Conservation (phyloP, 2,888 invertebrate genomes). For the Cecidostiba fungosa region DNA sequence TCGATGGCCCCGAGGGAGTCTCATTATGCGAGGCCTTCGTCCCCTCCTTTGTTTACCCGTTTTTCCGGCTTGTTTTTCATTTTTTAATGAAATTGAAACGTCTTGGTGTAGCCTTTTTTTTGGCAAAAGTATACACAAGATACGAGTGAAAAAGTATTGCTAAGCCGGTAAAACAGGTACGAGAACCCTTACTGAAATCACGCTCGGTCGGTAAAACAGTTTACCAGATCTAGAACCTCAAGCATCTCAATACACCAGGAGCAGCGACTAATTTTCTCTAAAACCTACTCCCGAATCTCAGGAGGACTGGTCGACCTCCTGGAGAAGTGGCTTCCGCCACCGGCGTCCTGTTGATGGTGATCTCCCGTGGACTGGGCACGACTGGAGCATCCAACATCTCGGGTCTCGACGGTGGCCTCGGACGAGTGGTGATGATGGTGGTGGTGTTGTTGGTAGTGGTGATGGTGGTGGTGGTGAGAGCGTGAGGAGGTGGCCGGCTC, state of each 20-base stretch:
- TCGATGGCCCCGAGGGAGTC: slow-evolving; percentile 7
- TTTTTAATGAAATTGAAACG: background rate
- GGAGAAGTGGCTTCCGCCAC: slow-evolving; percentile 63
- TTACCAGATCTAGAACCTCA: background rate
- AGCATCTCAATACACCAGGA: background rate
- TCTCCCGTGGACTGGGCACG: slow-evolving; percentile 44
- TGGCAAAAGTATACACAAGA: background rate
- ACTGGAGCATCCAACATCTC: slow-evolving; percentile 62
- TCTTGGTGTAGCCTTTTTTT: background rate
- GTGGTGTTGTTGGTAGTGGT: slow-evolving; percentile 58
- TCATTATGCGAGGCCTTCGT: background rate
- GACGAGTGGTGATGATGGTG: slow-evolving; percentile 28
- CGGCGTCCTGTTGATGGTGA: slow-evolving; percentile 59
- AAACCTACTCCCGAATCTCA: slow-evolving; percentile 74
- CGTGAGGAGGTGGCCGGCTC: slow-evolving; percentile 67
- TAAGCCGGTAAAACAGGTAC: background rate
- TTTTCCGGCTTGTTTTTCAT: background rate
- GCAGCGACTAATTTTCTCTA: background rate
- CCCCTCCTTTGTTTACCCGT: background rate
- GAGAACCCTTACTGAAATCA: background rate
- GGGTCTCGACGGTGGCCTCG: slow-evolving; percentile 60
- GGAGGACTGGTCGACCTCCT: slow-evolving; percentile 54
- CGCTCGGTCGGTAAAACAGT: background rate
- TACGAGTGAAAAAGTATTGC: background rate
- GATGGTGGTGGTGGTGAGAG: slow-evolving; percentile 67